Percentiles rank a stretch among this genome's conserved stretches.
Evolutionary conservation across 2,888 invertebrate genomes (phyloP).

Genomic region (Cryptocephalus moraei): DNA sequence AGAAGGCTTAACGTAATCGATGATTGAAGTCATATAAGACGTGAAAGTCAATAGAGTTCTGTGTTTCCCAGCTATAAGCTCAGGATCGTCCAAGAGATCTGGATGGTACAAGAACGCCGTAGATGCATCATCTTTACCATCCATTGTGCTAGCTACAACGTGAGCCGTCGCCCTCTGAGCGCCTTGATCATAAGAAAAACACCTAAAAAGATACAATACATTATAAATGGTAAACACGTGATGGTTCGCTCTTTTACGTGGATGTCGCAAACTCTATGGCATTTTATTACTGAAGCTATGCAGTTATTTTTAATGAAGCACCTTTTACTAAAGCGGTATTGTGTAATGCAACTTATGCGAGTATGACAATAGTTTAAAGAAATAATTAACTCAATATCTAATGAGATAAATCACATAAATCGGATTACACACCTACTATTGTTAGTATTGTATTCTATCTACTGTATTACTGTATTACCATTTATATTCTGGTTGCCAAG

Average conservation of each 20-base stretch:
- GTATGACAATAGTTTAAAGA: no score
- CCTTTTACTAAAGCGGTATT: no score
- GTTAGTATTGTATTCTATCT: not conserved
- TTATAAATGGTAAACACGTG: no score
- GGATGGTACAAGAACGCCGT: slow-evolving; percentile 55
- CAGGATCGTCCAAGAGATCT: slow-evolving; percentile 86
- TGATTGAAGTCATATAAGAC: slow-evolving; percentile 89
- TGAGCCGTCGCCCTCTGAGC: slow-evolving; percentile 41
- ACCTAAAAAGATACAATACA: slow-evolving; percentile 42
- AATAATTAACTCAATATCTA: no score
- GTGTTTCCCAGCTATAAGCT: slow-evolving; percentile 81
- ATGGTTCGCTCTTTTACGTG: no score
- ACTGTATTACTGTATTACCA: slow-evolving; percentile 48
- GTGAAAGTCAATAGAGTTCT: slow-evolving; percentile 78
- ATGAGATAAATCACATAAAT: not conserved
- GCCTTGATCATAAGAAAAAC: slow-evolving; percentile 61
- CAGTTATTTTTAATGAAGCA: no score
- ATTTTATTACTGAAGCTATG: no score
- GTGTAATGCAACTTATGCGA: no score
- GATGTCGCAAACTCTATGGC: no score
- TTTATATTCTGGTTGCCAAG: slow-evolving; percentile 75
- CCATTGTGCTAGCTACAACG: slow-evolving; percentile 38
- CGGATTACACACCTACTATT: not conserved
- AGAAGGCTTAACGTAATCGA: slow-evolving; percentile 91
- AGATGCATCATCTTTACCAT: slow-evolving; percentile 35